These are phyloP conservation scores for Sacculina carcini DNA, from an alignment of 2,888 invertebrate genomes.

Conservation along the genomic window DNA sequence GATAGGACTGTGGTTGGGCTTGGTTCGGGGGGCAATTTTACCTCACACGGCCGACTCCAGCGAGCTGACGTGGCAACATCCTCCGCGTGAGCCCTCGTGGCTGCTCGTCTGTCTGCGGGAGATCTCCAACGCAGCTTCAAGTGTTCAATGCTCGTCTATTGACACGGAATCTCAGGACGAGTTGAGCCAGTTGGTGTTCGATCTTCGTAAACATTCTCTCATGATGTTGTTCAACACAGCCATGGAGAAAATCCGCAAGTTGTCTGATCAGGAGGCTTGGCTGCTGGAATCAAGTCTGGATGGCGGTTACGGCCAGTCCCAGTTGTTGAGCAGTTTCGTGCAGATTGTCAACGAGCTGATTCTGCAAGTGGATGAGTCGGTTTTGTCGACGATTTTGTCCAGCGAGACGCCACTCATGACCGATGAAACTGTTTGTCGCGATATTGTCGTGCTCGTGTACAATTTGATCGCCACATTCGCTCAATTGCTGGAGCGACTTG, in stretches of 20 bases:
- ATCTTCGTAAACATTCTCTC: conserved; percentile 41
- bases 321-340: conserved; percentile 38
- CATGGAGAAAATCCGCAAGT: conserved; percentile 35
- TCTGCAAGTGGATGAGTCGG: conserved; percentile 34
- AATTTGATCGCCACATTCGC: conserved; percentile 27
- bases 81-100: conserved; percentile 29
- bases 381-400: conserved; percentile 39
- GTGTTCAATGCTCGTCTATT: not conserved
- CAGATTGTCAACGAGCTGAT: conserved; percentile 42
- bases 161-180: conserved; percentile 11
- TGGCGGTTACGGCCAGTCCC: not conserved
- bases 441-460: conserved; percentile 27
- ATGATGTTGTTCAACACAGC: conserved; percentile 58
- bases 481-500: conserved; percentile 12
- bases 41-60: conserved; percentile 30
- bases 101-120: conserved; percentile 18
- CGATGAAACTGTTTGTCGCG: conserved; percentile 24
- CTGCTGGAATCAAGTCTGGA: conserved; percentile 6
- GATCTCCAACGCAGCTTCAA: conserved; percentile 11
- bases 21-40: conserved; percentile 43
- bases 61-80: conserved; percentile 20
- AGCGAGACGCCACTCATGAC: conserved; percentile 33
- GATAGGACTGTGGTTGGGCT: conserved; percentile 43
- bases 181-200: conserved; percentile 14
- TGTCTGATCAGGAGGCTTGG: conserved; percentile 11